Evolutionary conservation across 2,888 invertebrate genomes (phyloP), one percentile per base, ranked within the genome.

Genomic region (Acanthosepion pharaonis): DNA sequence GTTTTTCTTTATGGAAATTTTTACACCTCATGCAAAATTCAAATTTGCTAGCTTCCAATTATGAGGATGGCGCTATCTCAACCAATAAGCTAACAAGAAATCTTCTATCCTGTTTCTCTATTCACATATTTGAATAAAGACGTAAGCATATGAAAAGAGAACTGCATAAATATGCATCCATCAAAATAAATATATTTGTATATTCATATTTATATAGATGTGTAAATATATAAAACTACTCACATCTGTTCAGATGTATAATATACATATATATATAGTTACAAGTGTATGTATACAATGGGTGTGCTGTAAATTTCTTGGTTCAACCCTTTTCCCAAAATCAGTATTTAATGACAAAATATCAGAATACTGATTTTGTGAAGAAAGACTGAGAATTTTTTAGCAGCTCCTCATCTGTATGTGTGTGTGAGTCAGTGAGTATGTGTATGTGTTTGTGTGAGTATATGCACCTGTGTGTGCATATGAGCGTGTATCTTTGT

Each of bases 1-100:
- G 78, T 78, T 78, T 78, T n/a, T n/a, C 78, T n/a, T 78, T 78
- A 78, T 78, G 78, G 78, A 78, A 33, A 78, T 78, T 78, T 78
- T 78, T n/a, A 33, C 23, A 78, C 15, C 78, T 78, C 78, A 78
- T 78, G 78, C 78, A 78, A 78, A 78, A 78, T 78, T 78, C 78
- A 78, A 78, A 78, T n/a, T n/a, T 33, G 11, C 11, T 23, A 33
- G 78, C 78, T n/a, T 33, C 33, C 78, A 33, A 33, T 78, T 78
- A 15, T 33, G 23, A n/a, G 78, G n/a, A 15, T n/a, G 15, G 11
- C 42, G 42, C 33, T 78, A 5, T 78, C 78, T 78, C 3, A 18
- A 78, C n/a, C 15, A 33, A 78, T 78, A 33, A 78, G 15, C 78
- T 78, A 33, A 78, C 33, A 23, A 78, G 33, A 78, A 78, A 78